These are phyloP conservation scores for Esox masquinongy DNA, from an alignment of 2,797 vertebrate species.

Conservation along the genomic window DNA sequence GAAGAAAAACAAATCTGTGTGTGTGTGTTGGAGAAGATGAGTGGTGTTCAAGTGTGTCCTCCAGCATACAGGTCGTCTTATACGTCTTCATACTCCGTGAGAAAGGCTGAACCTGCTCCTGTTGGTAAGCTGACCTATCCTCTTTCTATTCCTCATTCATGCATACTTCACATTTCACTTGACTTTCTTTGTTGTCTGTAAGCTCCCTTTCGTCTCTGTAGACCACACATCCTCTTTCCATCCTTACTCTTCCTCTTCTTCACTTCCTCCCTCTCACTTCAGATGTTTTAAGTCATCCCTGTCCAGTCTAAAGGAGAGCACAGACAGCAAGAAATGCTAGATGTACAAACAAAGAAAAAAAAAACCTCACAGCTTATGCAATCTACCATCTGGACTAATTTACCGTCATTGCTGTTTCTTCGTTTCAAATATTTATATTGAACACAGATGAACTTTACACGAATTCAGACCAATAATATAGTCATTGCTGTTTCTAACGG, in stretches of 20 bases:
- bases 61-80: conserved; percentile 5
- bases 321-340: neutral
- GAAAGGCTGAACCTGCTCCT: too few relatives aligned
- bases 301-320: neutral
- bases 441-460: too few relatives aligned
- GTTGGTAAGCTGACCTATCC: neutral
- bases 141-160: neutral
- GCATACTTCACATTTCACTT: neutral
- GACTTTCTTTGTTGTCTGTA: neutral
- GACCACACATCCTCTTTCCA: neutral
- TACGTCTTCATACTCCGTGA: too few relatives aligned
- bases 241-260: neutral
- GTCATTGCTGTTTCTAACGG: conserved; percentile 1
- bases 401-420: neutral
- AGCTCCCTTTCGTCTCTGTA: neutral
- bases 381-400: neutral
- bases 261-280: neutral
- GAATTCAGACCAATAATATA: too few relatives aligned
- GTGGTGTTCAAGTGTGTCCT: conserved; percentile 12
- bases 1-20: neutral
- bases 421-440: too few relatives aligned
- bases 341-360: too few relatives aligned
- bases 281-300: neutral
- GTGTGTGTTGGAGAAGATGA: neutral
- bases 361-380: neutral